A percentile compares a stretch with the other conserved stretches of the same genome.
phyloP scores from a whole-genome alignment of 2,113 vertebrate species.

The Ptyas mucosa region DNA sequence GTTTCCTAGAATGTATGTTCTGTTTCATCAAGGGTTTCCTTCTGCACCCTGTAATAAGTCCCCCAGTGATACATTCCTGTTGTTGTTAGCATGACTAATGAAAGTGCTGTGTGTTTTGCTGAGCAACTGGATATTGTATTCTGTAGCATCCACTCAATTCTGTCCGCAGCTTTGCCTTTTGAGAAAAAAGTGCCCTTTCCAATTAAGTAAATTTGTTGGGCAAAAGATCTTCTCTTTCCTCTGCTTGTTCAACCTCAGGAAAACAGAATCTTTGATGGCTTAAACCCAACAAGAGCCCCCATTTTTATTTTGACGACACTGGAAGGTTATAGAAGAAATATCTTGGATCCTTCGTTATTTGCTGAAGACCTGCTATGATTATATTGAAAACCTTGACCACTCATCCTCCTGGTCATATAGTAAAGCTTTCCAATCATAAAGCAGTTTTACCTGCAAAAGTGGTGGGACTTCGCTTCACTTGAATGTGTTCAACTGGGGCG shows the following conservation, averaged over 20 bases:
- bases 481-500: neutral
- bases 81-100: neutral
- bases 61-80: neutral
- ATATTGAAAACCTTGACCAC: neutral
- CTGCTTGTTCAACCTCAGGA: neutral
- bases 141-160: neutral
- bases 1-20: neutral
- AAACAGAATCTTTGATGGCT: neutral
- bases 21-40: neutral
- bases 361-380: neutral
- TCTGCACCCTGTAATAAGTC: neutral
- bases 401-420: neutral
- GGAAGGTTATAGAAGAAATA: neutral
- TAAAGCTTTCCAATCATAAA: neutral
- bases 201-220: neutral
- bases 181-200: neutral
- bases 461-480: neutral
- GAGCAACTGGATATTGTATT: neutral
- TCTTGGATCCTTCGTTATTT: neutral
- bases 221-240: neutral
- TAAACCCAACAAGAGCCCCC: neutral
- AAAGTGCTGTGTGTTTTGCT: neutral
- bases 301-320: neutral
- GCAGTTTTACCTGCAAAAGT: neutral
- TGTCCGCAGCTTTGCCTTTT: neutral